Conservation (phyloP, 2,113 vertebrate species). For the Hylia prasina region DNA sequence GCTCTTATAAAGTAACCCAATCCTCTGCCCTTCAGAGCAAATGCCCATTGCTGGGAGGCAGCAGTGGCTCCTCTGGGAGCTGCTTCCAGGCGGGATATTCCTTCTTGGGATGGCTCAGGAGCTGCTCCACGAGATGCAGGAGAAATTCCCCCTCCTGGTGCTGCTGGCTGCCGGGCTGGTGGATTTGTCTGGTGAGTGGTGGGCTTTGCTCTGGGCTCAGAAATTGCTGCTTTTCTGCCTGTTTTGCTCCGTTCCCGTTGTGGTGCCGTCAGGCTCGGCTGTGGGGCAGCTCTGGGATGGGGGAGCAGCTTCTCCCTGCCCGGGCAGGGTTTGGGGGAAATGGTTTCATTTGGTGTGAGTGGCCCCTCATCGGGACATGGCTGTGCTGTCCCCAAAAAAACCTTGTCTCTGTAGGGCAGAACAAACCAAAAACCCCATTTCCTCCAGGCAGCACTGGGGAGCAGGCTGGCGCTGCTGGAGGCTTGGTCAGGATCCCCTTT, state of each 20-base stretch:
- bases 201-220: neutral
- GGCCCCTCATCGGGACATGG: neutral
- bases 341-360: neutral
- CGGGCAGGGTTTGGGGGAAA: neutral
- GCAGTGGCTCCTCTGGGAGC: neutral
- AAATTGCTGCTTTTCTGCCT: neutral
- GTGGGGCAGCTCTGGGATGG: neutral
- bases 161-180: neutral
- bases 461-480: neutral
- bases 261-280: neutral
- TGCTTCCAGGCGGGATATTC: rapidly evolving
- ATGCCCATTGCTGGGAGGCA: neutral
- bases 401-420: neutral
- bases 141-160: neutral
- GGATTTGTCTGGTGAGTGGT: constrained; percentile 12
- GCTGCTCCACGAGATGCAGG: neutral
- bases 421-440: neutral
- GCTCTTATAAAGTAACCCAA: constrained; percentile 33
- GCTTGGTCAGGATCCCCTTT: neutral
- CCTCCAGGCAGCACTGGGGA: neutral
- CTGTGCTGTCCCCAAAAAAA: neutral
- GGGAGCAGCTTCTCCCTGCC: neutral
- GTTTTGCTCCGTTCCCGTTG: neutral
- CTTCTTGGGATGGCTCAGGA: neutral
- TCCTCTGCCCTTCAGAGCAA: neutral